A percentile compares a stretch with the other conserved stretches of the same genome.
Conservation (phyloP, 2,888 invertebrate species). For the Lithophane socia region DNA sequence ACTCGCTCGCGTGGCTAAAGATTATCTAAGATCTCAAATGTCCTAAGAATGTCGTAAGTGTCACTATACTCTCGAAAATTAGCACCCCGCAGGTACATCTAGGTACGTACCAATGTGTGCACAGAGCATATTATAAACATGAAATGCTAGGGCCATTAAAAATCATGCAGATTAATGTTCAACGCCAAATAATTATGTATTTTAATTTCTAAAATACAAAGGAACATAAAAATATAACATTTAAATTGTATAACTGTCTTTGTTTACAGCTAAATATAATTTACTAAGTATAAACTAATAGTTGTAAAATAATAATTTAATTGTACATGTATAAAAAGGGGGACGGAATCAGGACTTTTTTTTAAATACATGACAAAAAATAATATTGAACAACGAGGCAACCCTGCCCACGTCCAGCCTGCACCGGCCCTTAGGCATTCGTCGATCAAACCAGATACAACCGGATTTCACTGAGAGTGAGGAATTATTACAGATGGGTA, state of each 20-base stretch:
- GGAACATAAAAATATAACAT: background rate
- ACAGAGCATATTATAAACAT: background rate
- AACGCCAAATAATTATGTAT: background rate
- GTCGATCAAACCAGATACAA: conserved; percentile 66
- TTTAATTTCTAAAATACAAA: background rate
- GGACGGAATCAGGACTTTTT: background rate
- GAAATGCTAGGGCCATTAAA: background rate
- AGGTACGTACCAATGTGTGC: background rate
- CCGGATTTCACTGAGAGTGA: conserved; percentile 67
- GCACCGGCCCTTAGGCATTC: conserved; percentile 57
- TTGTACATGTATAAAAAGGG: background rate
- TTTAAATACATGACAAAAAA: background rate
- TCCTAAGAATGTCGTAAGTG: conserved; percentile 8
- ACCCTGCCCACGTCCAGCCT: conserved; percentile 34
- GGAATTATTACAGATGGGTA: conserved; percentile 52
- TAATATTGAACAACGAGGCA: conserved; percentile 13
- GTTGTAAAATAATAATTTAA: background rate
- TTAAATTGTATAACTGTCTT: background rate
- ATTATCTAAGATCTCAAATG: conserved; percentile 3
- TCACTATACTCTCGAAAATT: conserved; percentile 15
- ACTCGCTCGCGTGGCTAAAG: background rate
- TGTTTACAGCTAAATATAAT: background rate
- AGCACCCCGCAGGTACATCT: conserved; percentile 6
- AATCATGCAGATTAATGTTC: background rate
- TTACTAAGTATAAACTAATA: background rate